Evolutionary conservation across 23 tunicate genomes (phyloP), one percentile per base, ranked within the genome.

Genomic region (Aplidium turbinatum): DNA sequence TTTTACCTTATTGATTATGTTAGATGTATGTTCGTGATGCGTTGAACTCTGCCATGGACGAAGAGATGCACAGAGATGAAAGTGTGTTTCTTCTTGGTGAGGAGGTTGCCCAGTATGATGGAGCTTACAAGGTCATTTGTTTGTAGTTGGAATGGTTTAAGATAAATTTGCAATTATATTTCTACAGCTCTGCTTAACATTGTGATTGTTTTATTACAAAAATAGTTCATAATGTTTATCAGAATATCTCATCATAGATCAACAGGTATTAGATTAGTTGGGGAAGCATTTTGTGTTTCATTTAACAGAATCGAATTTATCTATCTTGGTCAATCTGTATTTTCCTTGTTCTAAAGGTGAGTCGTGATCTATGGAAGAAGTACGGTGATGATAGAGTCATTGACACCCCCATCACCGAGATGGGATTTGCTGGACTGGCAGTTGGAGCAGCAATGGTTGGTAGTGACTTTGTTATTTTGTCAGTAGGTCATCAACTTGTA

Each of bases 11-110:
- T n/a, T n/a, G n/a, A n/a, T n/a, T n/a, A n/a, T 56, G 63, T 61
- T 24, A 82, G 89, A 85, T 93, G 93, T 93, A 71, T 70, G 98
- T 93, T 33, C 68, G 98, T n/a, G 98, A 93, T 85, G 98, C 98
- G 1, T 56, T 93, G 21, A 93, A 93, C 58, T 80, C 93, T 30
- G 98, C 93, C n/a, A 85, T 93, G 98, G 89, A 93, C 40, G 98
- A 93, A 56, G 98, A 93, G 70, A 93, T 93, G 98, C 67, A 76
- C 50, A 82, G 94, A 70, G 98, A 93, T 63, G 98, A 93, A 13
- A 85, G 70, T 39, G 93, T 93, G 9, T 85, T 93, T 74, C 48
- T 93, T 30, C 54, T 93, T 26, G 98, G 98, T 24, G 98, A 93
- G 76, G 98, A 93, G 72, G 98, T 93, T 57, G 98, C 98, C 38